Evolutionary conservation across 2,888 invertebrate species (phyloP), one percentile per base, ranked within the genome.

Genomic region (Theodoxus fluviatilis): DNA sequence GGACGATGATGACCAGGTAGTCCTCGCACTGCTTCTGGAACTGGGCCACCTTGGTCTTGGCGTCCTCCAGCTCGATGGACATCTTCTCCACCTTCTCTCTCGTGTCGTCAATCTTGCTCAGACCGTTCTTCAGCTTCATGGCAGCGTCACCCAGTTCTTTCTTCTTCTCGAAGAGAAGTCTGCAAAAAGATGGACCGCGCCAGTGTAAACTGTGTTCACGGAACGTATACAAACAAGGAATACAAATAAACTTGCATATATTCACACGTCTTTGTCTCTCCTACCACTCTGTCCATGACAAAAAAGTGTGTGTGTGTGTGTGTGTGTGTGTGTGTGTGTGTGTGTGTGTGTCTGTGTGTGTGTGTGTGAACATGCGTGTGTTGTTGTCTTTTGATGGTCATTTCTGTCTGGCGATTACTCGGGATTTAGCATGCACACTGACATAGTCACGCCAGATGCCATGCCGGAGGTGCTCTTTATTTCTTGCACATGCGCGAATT

Each of bases 31-130:
- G 93, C 74, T 91, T 90, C 78, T 94, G 94, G 84, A 93, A 93
- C 76, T 92, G 91, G 12, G 91, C 84, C 52, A 89, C 88, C 81
- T 89, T 85, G 7, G 91, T 90, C 88, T 93, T 92, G 3, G 94
- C 94, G 4, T 91, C 88, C 76, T 92, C 94, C 71, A 96, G 87
- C 83, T 95, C 94, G 18, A 92, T 90, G 0, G 94, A 93, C 94
- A 95, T 95, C 72, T 91, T 91, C 68, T 92, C 91, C 0, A 96
- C 95, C 85, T 92, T 93, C 75, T 89, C 90, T 40, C 93, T 91
- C 0, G 95, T 94, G 81, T 95, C 95, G 78, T 94, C 93, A 70
- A 96, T 94, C 88, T 95, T 95, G 63, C 91, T 92, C 65, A 96
- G 88, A 6, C 95, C 95, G 83, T 92, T 94, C 57, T 83, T 82